Conservation (phyloP, 2,888 invertebrate genomes). For the Halictus quadricinctus region DNA sequence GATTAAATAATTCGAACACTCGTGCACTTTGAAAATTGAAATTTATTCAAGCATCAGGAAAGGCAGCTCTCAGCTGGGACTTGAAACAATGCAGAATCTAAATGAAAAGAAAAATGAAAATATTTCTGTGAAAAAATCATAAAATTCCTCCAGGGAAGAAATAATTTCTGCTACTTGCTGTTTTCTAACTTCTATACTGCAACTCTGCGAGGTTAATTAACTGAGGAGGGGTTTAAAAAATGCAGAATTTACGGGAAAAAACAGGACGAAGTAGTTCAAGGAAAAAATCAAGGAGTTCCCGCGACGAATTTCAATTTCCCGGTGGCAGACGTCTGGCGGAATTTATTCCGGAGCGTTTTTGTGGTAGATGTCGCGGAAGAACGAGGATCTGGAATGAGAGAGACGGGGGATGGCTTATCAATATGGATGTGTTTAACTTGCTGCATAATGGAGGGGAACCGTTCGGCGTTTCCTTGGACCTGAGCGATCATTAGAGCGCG, state of each 20-base stretch:
- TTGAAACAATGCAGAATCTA: too few relatives aligned
- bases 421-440: constrained; percentile 76
- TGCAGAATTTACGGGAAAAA: neutral
- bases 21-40: too few relatives aligned
- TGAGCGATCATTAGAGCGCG: constrained; percentile 68
- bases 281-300: neutral
- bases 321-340: neutral
- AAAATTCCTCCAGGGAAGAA: too few relatives aligned
- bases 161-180: too few relatives aligned
- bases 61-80: too few relatives aligned
- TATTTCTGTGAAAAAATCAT: too few relatives aligned
- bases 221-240: neutral
- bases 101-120: too few relatives aligned
- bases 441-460: constrained; percentile 72
- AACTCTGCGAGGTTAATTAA: too few relatives aligned
- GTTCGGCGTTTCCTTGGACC: constrained; percentile 46
- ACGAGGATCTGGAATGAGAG: neutral
- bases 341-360: constrained; percentile 50
- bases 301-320: neutral
- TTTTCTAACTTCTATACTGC: too few relatives aligned
- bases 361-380: constrained; percentile 40
- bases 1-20: too few relatives aligned
- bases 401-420: constrained; percentile 67
- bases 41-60: too few relatives aligned
- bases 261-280: too few relatives aligned